Base-by-base conservation (phyloP, 2,888 invertebrate genomes). In the Orgyia antiqua region DNA sequence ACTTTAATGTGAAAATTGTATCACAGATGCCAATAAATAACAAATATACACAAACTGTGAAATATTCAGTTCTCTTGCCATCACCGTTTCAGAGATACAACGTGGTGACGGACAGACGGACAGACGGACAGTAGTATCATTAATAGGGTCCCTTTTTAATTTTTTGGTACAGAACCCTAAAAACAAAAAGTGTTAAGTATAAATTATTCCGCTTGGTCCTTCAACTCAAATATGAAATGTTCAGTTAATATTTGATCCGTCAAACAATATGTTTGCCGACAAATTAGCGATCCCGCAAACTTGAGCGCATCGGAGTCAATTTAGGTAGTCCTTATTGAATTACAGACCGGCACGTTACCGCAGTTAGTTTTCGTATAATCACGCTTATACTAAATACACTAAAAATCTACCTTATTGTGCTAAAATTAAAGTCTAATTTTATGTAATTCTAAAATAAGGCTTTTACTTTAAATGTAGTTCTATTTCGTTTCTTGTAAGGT, bases 271-370 rank as follows among this genome's bases (percentile, higher is more conserved):
- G 76, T 82, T 79, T 75, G 68, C 72, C 51, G 75, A 72, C 78
- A 78, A 82, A 80, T 80, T 79, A 75, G 70, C 61, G 54, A 57
- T 51, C 32, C 73, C 76, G 61, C 75, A 77, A 72, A 77, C 77
- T 73, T 68, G 57, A 63, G 60, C 72, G 68, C 78, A 80, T 83
- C 75, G 66, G 69, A 79, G 73, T 78, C 78, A 80, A 82, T 79
- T 82, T 79, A 66, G 78, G 74, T 65, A 69, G 71, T 68, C 78
- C 75, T 83, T 79, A 83, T 82, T 82, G 74, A 82, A 79, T 83
- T 80, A 82, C 75, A 68, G 60, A 58, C 77, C 69, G 64, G 73
- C 79, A 80, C 78, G 69, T 82, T 78, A 73, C 72, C 58, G 57
- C 42, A 48, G 51, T 58, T 52, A 51, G 62, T 57, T 58, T 57